Evolutionary conservation across 2,113 vertebrate species (phyloP).

Genomic region (Lophius piscatorius): DNA sequence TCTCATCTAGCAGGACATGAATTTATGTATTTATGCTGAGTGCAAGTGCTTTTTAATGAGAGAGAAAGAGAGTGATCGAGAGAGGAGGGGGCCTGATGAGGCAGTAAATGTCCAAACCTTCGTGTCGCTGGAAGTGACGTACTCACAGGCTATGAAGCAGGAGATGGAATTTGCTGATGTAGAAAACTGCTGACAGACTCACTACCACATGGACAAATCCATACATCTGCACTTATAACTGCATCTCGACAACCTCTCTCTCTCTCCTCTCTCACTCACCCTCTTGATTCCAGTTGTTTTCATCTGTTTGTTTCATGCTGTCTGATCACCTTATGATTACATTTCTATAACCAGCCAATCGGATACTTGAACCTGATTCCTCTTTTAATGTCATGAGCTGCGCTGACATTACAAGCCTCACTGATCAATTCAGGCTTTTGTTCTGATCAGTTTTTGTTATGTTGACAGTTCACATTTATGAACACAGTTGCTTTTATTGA

Average conservation of each 20-base stretch:
- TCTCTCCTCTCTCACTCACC: neutral
- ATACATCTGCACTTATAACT: slow-evolving; percentile 19
- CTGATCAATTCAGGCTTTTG: too few relatives aligned
- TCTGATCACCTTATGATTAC: slow-evolving; percentile 5
- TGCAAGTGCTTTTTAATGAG: slow-evolving; percentile 60
- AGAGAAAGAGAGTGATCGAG: slow-evolving; percentile 18
- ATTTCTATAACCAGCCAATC: slow-evolving; percentile 18
- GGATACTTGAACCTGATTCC: slow-evolving; percentile 8
- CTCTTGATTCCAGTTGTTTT: neutral
- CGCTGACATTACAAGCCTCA: too few relatives aligned
- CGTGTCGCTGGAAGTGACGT: slow-evolving; percentile 26
- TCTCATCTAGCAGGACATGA: slow-evolving; percentile 25
- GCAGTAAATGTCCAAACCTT: slow-evolving; percentile 34
- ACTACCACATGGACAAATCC: slow-evolving; percentile 35
- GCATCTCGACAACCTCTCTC: neutral
- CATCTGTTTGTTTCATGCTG: neutral
- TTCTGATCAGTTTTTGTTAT: neutral
- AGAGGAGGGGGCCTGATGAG: slow-evolving; percentile 25
- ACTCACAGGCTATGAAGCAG: slow-evolving; percentile 32
- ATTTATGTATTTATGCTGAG: slow-evolving; percentile 67
- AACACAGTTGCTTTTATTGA: too few relatives aligned
- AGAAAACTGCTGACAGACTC: slow-evolving; percentile 53
- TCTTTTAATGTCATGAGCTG: too few relatives aligned
- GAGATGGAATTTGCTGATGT: slow-evolving; percentile 26
- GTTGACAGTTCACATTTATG: too few relatives aligned